Evolutionary conservation across 2,888 invertebrate species (phyloP).

Genomic region (Ariolimax columbianus): DNA sequence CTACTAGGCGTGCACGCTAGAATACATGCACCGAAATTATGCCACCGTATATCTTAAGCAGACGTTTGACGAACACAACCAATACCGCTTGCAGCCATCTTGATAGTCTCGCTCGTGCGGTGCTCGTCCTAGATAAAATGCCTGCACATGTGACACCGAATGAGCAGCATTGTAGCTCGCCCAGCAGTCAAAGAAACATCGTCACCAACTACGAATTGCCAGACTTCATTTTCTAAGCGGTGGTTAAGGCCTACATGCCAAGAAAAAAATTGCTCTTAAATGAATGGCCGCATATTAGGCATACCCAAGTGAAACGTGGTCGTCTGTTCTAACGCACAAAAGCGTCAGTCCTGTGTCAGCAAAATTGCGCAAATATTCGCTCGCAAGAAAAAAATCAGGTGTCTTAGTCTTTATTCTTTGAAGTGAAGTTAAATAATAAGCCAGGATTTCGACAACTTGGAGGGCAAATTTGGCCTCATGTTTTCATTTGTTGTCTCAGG

Average conservation of each 20-base stretch:
- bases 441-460: not conserved
- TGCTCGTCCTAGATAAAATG: no score
- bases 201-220: not conserved
- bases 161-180: not conserved
- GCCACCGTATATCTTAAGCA: no score
- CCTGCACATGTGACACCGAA: slow-evolving; percentile 18
- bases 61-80: no score
- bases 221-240: not conserved
- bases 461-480: not conserved
- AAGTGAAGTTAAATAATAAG: not conserved
- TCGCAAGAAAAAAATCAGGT: not conserved
- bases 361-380: slow-evolving; percentile 30
- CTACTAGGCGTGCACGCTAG: no score
- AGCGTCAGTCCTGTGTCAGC: not conserved
- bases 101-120: no score
- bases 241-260: not conserved
- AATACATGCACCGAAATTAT: no score
- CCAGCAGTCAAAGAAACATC: not conserved
- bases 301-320: not conserved
- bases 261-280: not conserved
- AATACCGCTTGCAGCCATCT: no score
- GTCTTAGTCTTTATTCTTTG: not conserved
- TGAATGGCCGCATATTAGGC: not conserved
- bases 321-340: not conserved
- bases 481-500: not conserved